Percentiles rank a stretch among this genome's conserved stretches.
Evolutionary conservation across 30 jellyfish, hydroid and myxozoan genomes (phyloP).

Genomic region (Catostylus mosaicus): DNA sequence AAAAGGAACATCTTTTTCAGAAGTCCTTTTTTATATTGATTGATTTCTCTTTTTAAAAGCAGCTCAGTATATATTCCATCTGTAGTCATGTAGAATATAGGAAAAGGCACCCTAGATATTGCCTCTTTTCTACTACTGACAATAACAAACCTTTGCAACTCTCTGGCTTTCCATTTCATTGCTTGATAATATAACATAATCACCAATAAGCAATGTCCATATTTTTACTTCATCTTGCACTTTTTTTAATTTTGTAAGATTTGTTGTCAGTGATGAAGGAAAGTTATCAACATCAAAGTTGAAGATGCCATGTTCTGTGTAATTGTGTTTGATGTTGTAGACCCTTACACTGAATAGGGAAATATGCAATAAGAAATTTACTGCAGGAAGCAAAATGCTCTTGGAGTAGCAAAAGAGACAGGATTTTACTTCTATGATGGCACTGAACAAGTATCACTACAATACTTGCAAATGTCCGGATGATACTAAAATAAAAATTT

Average conservation of each 20-base stretch:
- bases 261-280: neutral
- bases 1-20: too few species aligned
- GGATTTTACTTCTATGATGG: too few species aligned
- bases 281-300: neutral
- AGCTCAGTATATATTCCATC: too few species aligned
- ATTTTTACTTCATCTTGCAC: conserved; percentile 5
- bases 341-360: conserved; percentile 22
- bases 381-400: neutral
- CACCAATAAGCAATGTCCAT: conserved; percentile 29
- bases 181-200: conserved; percentile 24
- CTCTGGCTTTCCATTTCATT: conserved; percentile 43
- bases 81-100: too few species aligned
- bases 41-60: too few species aligned
- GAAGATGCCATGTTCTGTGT: neutral
- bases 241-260: neutral
- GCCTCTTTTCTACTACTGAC: neutral
- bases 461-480: too few species aligned
- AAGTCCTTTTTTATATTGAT: too few species aligned
- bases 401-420: too few species aligned
- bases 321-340: conserved; percentile 1
- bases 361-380: neutral
- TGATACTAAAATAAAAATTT: neutral
- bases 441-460: too few species aligned
- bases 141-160: conserved; percentile 11
- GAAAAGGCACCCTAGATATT: too few species aligned